phyloP scores from a whole-genome alignment of 2,888 invertebrate species.

The Heliconius cydno region DNA sequence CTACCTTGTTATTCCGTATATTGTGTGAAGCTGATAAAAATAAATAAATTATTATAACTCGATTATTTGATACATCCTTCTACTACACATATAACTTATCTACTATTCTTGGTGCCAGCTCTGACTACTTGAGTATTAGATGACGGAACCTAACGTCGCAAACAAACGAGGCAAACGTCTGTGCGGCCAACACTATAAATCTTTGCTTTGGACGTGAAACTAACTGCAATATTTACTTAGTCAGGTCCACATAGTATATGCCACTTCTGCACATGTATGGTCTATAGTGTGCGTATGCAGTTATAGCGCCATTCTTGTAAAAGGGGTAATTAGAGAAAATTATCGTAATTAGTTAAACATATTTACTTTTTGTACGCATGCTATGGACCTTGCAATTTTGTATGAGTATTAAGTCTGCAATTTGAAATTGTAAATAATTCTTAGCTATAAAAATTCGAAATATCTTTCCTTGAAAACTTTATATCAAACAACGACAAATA shows the following conservation, averaged over 20 bases:
- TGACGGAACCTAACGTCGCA: slow-evolving; percentile 4
- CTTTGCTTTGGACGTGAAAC: not conserved
- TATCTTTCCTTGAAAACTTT: not conserved
- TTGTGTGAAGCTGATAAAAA: too few relatives aligned
- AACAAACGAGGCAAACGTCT: not conserved
- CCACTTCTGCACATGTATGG: slow-evolving; percentile 8
- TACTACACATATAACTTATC: not conserved
- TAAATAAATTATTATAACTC: too few relatives aligned
- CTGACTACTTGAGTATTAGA: not conserved
- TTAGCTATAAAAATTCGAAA: not conserved
- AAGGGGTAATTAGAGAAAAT: slow-evolving; percentile 46
- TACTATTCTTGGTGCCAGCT: not conserved
- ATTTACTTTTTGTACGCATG: slow-evolving; percentile 23
- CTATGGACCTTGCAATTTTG: not conserved
- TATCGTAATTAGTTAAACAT: slow-evolving; percentile 42
- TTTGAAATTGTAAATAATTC: not conserved
- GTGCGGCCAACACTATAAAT: slow-evolving; percentile 1
- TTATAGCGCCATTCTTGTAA: slow-evolving; percentile 45
- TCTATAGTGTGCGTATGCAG: slow-evolving; percentile 34
- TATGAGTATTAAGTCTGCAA: not conserved
- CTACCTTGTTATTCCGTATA: too few relatives aligned
- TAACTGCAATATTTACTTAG: slow-evolving; percentile 13
- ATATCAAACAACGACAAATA: not conserved
- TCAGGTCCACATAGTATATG: too few relatives aligned
- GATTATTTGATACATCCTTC: too few relatives aligned